Conservation (phyloP, 92 coral and sea anemone species). For the Siderastrea radians region DNA sequence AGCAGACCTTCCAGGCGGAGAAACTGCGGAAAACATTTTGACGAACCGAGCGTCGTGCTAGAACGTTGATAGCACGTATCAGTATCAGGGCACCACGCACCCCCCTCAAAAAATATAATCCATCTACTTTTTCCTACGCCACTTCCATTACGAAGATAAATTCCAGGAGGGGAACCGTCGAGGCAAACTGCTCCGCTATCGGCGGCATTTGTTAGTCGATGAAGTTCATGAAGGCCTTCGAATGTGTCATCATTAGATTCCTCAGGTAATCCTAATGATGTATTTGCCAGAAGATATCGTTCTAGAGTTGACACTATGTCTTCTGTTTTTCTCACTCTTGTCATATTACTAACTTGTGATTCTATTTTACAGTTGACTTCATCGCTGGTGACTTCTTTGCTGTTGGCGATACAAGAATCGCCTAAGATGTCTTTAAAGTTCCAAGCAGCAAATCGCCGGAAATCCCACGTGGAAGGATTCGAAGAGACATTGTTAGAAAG, state of each 20-base stretch:
- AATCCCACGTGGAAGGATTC: not conserved
- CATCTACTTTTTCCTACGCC: constrained; percentile 41
- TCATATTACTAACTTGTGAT: not conserved
- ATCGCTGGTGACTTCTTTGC: not conserved
- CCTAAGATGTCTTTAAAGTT: not conserved
- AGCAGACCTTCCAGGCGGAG: constrained; percentile 43
- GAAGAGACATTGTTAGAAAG: not conserved
- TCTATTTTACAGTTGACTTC: not conserved
- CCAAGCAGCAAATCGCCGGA: constrained; percentile 15
- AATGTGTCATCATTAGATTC: not conserved
- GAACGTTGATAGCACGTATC: constrained; percentile 40
- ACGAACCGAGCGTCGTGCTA: constrained; percentile 45
- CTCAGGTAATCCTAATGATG: not conserved
- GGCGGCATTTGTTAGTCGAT: constrained; percentile 25
- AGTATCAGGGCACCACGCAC: constrained; percentile 63
- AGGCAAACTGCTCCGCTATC: constrained; percentile 66
- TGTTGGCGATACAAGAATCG: constrained; percentile 2
- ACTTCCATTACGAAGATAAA: constrained; percentile 48
- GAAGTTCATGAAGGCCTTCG: constrained; percentile 2
- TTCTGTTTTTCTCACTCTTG: no score
- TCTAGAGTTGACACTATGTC: not conserved
- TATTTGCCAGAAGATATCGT: not conserved
- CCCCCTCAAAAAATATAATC: constrained; percentile 59
- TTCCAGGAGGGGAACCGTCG: constrained; percentile 82
- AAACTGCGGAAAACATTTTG: constrained; percentile 15